phyloP scores from a whole-genome alignment of 2,113 vertebrate genomes.

The Echinops telfairi region DNA sequence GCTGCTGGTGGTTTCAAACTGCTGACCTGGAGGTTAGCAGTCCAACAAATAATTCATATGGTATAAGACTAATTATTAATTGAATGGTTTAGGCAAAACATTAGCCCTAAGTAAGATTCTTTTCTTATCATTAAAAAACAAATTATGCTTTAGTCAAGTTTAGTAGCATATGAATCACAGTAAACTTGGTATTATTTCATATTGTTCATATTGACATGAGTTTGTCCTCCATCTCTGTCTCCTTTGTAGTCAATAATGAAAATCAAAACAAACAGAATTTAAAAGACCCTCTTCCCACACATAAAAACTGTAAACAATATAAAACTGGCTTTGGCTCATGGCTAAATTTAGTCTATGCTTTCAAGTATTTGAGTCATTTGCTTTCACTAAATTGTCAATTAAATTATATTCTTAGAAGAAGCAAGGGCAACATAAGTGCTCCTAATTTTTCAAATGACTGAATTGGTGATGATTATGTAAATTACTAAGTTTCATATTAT shows the following conservation, averaged over 20 bases:
- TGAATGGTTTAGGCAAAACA: no score
- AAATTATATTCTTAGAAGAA: slow-evolving; percentile 62
- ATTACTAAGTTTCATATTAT: slow-evolving; percentile 32
- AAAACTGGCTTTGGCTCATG: slow-evolving; percentile 54
- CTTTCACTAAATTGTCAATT: slow-evolving; percentile 58
- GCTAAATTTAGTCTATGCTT: background rate
- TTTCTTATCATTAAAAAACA: no score
- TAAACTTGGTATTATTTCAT: slow-evolving; percentile 57
- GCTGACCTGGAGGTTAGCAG: no score
- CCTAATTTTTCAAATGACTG: slow-evolving; percentile 46
- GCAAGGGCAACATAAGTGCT: slow-evolving; percentile 43
- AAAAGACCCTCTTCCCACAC: background rate
- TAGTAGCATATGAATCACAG: slow-evolving; percentile 63
- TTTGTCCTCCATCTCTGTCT: slow-evolving; percentile 60
- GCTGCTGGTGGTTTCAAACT: no score
- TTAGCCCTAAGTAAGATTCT: no score
- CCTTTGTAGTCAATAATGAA: slow-evolving; percentile 59
- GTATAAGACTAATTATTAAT: no score
- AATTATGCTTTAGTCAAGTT: slow-evolving; percentile 39
- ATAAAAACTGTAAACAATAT: slow-evolving; percentile 1
- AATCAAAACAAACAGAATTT: slow-evolving; percentile 36
- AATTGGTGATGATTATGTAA: slow-evolving; percentile 39
- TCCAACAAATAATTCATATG: no score
- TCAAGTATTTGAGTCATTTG: slow-evolving; percentile 47
- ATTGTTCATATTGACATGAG: slow-evolving; percentile 56